Conservation (phyloP, 1,140 invertebrate species). For the Paralvinella palmiformis region DNA sequence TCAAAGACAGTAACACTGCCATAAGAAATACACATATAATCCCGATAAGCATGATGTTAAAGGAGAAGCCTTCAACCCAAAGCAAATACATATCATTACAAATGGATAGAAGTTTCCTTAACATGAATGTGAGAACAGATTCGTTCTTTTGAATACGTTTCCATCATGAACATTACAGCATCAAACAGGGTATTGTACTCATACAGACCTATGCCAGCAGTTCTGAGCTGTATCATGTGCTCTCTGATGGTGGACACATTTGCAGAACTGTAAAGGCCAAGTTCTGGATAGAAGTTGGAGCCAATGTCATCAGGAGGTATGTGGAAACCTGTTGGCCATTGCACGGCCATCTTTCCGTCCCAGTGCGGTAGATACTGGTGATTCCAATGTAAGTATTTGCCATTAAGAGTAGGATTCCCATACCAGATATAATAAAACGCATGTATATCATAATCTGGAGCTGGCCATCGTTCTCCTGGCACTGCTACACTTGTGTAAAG, state of each 20-base stretch:
- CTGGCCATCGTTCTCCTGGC: too few relatives aligned
- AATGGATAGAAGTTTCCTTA: too few relatives aligned
- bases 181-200: too few relatives aligned
- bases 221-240: conserved; percentile 50
- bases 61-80: too few relatives aligned
- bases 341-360: conserved; percentile 36
- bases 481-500: too few relatives aligned
- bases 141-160: too few relatives aligned
- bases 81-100: too few relatives aligned
- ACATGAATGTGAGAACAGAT: too few relatives aligned
- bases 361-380: conserved; percentile 49
- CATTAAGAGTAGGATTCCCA: conserved; percentile 47
- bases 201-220: conserved; percentile 42
- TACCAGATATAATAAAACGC: conserved; percentile 56
- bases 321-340: conserved; percentile 42
- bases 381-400: conserved; percentile 53
- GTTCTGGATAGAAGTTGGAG: conserved; percentile 50
- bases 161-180: too few relatives aligned
- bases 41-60: too few relatives aligned
- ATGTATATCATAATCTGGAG: conserved; percentile 48
- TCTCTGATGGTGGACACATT: conserved; percentile 42
- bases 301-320: conserved; percentile 52
- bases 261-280: conserved; percentile 52
- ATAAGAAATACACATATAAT: too few relatives aligned
- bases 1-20: too few relatives aligned